Evolutionary conservation across 2,113 vertebrate genomes (phyloP), one percentile per base, ranked within the genome.

Genomic region (Macroglossus sobrinus): DNA sequence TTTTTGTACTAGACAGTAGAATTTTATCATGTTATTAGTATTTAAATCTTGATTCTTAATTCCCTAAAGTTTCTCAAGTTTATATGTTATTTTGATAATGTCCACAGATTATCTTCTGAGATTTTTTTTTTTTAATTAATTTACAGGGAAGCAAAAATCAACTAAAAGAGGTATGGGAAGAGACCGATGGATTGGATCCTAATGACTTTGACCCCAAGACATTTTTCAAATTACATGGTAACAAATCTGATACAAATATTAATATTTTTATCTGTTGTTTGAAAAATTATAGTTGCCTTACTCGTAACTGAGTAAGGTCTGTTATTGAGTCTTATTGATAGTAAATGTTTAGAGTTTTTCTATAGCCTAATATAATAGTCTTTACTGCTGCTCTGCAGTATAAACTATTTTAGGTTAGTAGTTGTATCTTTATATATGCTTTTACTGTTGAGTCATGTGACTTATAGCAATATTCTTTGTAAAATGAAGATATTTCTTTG

Each of bases 161-260:
- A 94, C 98, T 99, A 90, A 99, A 99, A 97, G 99, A 99, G 97
- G 99, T 99, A 16, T 99, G 99, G 99, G 99, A 99, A 98, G 99
- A 99, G 97, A 98, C 99, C 76, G 99, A 99, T 98, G 99, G 99
- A 89, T 98, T 99, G 94, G 99, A 99, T 97, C 99, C 99, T 59
- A 99, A 99, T 80, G 99, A 99, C 95, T 99, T 99, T 98, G 99
- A 99, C 97, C 99, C 99, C 45, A 99, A 99, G 98, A 99, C 99
- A 55, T 99, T 99, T 98, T 99, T 99, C 98, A 99, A 99, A 96
- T 98, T 99, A 94, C 99, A 99, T 15, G 99, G 99, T 99, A 98
- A 99, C 96, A 93, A 50, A 85, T 98, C 97, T 97, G 84, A 95
- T 96, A 89, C 95, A 97, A 93, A 96, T 85, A 96, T 87, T 95